Evolutionary conservation across 2,888 invertebrate species (phyloP).

Genomic region (Volucella bombylans): DNA sequence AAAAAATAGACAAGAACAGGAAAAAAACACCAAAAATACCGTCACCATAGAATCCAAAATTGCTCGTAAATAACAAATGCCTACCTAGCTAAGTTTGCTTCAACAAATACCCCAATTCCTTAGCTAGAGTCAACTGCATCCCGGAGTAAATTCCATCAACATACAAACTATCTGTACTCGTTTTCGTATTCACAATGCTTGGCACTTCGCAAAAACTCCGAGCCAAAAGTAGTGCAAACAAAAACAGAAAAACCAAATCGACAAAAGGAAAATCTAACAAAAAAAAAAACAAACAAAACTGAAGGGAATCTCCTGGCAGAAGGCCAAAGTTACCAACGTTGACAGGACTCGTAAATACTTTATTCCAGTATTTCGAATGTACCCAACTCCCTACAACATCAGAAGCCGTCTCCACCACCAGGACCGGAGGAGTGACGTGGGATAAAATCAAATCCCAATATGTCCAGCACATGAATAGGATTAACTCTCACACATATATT

Average conservation of each 20-base stretch:
- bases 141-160: slow-evolving; percentile 56
- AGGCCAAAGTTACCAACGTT: slow-evolving; percentile 62
- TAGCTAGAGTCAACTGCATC: slow-evolving; percentile 51
- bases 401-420: slow-evolving; percentile 1
- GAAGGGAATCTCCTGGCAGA: slow-evolving; percentile 59
- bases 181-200: slow-evolving; percentile 42
- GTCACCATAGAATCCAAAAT: slow-evolving; percentile 20
- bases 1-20: no score
- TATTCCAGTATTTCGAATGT: slow-evolving; percentile 42
- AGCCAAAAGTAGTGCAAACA: slow-evolving; percentile 1
- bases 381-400: slow-evolving; percentile 3
- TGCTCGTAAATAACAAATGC: slow-evolving; percentile 63
- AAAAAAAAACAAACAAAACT: slow-evolving; percentile 27
- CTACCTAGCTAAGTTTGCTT: slow-evolving; percentile 36
- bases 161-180: slow-evolving; percentile 43
- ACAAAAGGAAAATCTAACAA: slow-evolving; percentile 3
- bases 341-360: slow-evolving; percentile 66
- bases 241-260: neutral
- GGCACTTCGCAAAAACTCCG: slow-evolving; percentile 23
- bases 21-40: no score
- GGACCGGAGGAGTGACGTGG: neutral
- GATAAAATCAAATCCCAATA: slow-evolving; percentile 68
- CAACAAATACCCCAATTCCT: slow-evolving; percentile 53
- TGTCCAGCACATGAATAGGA: slow-evolving; percentile 68
- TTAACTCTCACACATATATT: slow-evolving; percentile 61